These are phyloP conservation scores for Unio delphinus DNA, from an alignment of 2,888 invertebrate genomes.

Conservation along the genomic window DNA sequence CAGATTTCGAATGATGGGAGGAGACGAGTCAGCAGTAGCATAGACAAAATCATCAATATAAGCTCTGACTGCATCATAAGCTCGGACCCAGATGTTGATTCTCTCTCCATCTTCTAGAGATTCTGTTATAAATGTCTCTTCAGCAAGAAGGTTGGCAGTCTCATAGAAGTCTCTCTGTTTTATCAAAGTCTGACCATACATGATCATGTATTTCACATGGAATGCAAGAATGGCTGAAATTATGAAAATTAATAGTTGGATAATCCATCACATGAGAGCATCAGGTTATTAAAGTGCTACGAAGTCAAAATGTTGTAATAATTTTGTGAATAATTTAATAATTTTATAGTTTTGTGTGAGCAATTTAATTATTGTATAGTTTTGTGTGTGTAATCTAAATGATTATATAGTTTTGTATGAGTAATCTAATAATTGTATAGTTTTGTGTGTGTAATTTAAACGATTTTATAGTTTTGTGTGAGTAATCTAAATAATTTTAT, in stretches of 20 bases:
- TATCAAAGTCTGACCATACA: constrained; percentile 5
- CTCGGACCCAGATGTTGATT: constrained; percentile 23
- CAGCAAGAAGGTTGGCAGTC: constrained; percentile 13
- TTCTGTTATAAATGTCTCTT: constrained; percentile 8
- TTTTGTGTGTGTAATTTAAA: too few relatives aligned
- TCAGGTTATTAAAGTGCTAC: too few relatives aligned
- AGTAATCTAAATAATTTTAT: too few relatives aligned
- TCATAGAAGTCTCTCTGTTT: constrained; percentile 11
- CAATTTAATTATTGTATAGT: too few relatives aligned
- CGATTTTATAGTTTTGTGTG: too few relatives aligned
- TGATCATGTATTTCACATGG: constrained; percentile 11
- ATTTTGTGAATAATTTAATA: too few relatives aligned
- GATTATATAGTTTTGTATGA: too few relatives aligned
- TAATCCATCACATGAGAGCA: too few relatives aligned
- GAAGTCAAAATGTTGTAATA: too few relatives aligned
- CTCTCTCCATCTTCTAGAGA: constrained; percentile 27
- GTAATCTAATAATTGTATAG: too few relatives aligned
- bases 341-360: too few relatives aligned
- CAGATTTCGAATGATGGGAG: constrained; percentile 28
- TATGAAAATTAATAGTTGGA: not conserved
- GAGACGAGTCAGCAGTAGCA: constrained; percentile 26
- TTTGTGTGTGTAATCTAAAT: too few relatives aligned
- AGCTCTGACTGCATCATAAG: constrained; percentile 24
- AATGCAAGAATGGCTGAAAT: constrained; percentile 23
- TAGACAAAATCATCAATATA: constrained; percentile 27